Conservation (phyloP, 2,888 invertebrate species). For the Limnephilus marmoratus region DNA sequence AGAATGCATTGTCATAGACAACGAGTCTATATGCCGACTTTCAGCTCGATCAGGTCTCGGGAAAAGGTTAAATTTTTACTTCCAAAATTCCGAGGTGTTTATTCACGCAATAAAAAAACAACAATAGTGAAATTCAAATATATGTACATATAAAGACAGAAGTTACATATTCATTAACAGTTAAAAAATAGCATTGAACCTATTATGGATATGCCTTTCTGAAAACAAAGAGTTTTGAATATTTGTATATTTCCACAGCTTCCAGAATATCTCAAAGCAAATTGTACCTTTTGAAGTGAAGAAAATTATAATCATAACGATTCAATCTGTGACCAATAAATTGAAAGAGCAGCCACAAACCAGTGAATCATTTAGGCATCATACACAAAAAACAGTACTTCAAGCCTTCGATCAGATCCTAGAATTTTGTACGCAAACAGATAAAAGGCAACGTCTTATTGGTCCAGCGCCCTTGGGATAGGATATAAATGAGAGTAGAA, state of each 20-base stretch:
- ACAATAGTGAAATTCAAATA: no score
- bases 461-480: background rate
- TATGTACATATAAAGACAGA: no score
- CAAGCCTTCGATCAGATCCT: background rate
- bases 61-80: no score
- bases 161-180: no score
- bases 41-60: no score
- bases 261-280: background rate
- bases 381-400: background rate
- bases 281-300: background rate
- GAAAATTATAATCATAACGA: background rate
- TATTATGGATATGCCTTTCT: no score
- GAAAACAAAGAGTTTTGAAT: background rate
- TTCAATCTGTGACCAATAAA: background rate
- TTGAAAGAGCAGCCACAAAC: background rate
- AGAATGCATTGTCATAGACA: no score
- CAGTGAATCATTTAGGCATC: background rate
- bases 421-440: slow-evolving; percentile 30
- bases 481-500: slow-evolving; percentile 11
- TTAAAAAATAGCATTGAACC: no score
- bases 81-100: no score
- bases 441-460: slow-evolving; percentile 7
- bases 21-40: no score
- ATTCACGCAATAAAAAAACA: no score
- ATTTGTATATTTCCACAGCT: background rate